Evolutionary conservation across 2,797 vertebrate species (phyloP).

Genomic region (Chaunax sp.): DNA sequence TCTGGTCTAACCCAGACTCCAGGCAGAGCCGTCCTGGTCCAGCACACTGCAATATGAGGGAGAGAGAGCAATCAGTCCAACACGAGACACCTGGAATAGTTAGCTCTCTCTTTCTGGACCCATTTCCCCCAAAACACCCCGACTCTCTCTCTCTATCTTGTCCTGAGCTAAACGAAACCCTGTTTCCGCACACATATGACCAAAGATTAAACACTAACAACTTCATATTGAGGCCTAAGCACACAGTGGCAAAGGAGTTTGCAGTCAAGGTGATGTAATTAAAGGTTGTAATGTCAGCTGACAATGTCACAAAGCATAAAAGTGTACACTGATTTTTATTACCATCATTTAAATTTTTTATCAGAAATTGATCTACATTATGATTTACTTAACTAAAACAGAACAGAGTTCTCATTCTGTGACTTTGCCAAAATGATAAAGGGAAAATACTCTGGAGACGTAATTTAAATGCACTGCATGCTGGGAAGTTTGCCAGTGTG

Average conservation of each 20-base stretch:
- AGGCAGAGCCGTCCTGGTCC: too few relatives aligned
- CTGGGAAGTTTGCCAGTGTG: conserved; percentile 48
- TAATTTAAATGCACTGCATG: conserved; percentile 58
- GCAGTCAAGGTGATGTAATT: background rate
- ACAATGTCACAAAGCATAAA: conserved; percentile 3
- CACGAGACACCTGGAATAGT: too few relatives aligned
- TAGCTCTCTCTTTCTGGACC: too few relatives aligned
- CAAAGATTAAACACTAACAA: background rate
- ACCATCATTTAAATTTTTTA: conserved; percentile 19
- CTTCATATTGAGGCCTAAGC: background rate
- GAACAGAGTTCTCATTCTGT: conserved; percentile 21
- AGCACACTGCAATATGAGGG: too few relatives aligned
- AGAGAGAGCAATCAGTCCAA: too few relatives aligned
- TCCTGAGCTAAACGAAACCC: too few relatives aligned
- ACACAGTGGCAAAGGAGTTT: background rate
- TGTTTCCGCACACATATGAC: background rate
- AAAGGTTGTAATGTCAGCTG: background rate
- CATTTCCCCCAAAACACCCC: too few relatives aligned
- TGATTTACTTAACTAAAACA: conserved; percentile 31
- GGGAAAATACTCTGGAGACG: conserved; percentile 30
- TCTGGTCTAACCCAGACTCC: too few relatives aligned
- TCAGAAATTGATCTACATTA: conserved; percentile 12
- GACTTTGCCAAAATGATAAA: conserved; percentile 39
- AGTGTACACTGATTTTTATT: background rate
- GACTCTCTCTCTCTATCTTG: too few relatives aligned